These are phyloP conservation scores for Agelas oroides DNA, from an alignment of 37 sponge, comb jelly and placozoan species.

Conservation along the genomic window DNA sequence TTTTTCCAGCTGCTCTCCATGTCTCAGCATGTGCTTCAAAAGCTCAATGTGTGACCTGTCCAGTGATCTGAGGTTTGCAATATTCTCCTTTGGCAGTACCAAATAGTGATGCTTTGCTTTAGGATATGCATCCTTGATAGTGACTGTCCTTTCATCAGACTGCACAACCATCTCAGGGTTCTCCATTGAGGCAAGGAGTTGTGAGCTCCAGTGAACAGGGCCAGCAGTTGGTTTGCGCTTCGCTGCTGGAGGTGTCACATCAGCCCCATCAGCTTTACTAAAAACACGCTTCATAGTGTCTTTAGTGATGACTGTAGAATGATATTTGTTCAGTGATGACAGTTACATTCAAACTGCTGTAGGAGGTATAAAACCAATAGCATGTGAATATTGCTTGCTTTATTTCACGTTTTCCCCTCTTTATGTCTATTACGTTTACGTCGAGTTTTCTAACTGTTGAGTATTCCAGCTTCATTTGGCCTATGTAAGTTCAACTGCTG, in stretches of 20 bases:
- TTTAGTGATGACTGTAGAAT: too few relatives aligned
- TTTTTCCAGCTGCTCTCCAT: constrained; percentile 33
- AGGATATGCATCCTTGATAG: constrained; percentile 84
- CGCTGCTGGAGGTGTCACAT: background rate
- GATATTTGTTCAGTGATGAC: too few relatives aligned
- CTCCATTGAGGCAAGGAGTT: constrained; percentile 68
- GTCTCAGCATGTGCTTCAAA: constrained; percentile 65
- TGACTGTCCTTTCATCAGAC: constrained; percentile 70
- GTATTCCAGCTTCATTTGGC: too few relatives aligned
- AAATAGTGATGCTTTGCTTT: constrained; percentile 90
- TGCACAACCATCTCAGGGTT: constrained; percentile 70
- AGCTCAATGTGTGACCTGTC: constrained; percentile 54
- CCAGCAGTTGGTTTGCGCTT: constrained; percentile 5
- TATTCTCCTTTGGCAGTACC: constrained; percentile 68
- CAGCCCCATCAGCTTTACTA: background rate
- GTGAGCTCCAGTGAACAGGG: constrained; percentile 72
- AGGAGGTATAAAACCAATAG: too few relatives aligned
- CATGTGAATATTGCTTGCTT: too few relatives aligned
- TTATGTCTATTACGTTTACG: too few relatives aligned
- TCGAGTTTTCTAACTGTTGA: too few relatives aligned
- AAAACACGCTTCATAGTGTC: background rate
- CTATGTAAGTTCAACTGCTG: too few relatives aligned
- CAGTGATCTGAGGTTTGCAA: constrained; percentile 54
- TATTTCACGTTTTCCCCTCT: too few relatives aligned
- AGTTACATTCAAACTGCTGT: too few relatives aligned